These are phyloP conservation scores for Graptemys geographica DNA, from an alignment of 2,797 vertebrate species.

Conservation along the genomic window DNA sequence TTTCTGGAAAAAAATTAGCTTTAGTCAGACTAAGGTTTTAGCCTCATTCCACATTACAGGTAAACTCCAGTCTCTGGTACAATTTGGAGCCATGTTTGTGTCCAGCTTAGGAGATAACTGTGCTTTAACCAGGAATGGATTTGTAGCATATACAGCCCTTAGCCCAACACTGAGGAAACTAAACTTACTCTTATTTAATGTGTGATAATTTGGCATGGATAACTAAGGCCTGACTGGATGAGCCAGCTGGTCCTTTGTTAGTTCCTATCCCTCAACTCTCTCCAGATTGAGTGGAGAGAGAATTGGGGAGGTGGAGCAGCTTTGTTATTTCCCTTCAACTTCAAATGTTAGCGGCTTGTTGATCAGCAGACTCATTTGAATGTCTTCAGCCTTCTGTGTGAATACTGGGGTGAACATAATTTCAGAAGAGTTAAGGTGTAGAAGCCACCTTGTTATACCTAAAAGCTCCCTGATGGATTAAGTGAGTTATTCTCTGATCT, in stretches of 20 bases:
- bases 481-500: background rate
- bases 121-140: background rate
- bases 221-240: background rate
- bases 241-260: background rate
- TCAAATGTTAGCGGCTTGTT: background rate
- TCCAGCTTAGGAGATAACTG: background rate
- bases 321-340: background rate
- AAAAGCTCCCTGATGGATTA: background rate
- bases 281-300: background rate
- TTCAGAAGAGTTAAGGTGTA: background rate
- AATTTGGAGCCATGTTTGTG: background rate
- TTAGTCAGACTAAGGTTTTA: background rate
- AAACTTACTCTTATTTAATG: background rate
- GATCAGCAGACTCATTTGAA: background rate
- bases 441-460: background rate
- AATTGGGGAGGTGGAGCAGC: background rate
- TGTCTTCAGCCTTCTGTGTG: background rate
- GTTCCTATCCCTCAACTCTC: background rate
- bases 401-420: background rate
- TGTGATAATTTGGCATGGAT: background rate
- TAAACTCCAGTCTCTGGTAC: background rate
- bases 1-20: background rate
- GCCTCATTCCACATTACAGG: background rate
- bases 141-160: background rate
- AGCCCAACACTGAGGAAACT: background rate